A percentile compares a stretch with the other conserved stretches of the same genome.
These are phyloP conservation scores for Palythoa heliodiscus DNA, from an alignment of 92 coral and sea anemone species.

Conservation along the genomic window DNA sequence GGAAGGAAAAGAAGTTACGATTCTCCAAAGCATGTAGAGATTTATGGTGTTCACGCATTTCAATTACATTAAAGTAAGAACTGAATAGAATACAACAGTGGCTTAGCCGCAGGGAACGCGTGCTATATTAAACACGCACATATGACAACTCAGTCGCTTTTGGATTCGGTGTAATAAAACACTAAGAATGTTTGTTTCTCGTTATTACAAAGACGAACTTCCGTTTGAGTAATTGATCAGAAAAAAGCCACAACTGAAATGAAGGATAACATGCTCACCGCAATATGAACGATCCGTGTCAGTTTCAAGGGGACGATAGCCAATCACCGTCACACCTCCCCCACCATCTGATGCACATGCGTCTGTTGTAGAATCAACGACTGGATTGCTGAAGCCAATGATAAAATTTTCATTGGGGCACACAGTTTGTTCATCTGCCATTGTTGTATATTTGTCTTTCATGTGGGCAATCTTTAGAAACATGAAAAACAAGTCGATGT, in stretches of 20 bases:
- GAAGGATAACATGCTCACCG: slow-evolving; percentile 41
- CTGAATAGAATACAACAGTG: neutral
- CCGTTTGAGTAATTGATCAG: neutral
- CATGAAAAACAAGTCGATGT: neutral
- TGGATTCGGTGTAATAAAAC: neutral
- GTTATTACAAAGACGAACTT: slow-evolving; percentile 30
- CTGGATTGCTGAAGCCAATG: slow-evolving; percentile 79
- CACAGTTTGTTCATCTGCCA: slow-evolving; percentile 65
- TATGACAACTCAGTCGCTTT: neutral
- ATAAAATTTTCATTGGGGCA: slow-evolving; percentile 52
- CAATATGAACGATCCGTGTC: slow-evolving; percentile 27
- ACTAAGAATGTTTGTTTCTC: neutral
- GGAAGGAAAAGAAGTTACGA: too few species aligned
- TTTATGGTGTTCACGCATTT: neutral
- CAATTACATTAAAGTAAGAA: neutral
- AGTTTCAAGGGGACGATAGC: slow-evolving; percentile 71
- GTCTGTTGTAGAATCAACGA: slow-evolving; percentile 42
- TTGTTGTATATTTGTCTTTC: slow-evolving; percentile 70
- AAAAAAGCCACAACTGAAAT: neutral
- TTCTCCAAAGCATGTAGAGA: neutral
- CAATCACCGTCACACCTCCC: slow-evolving; percentile 64
- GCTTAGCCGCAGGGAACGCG: neutral
- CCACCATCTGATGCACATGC: slow-evolving; percentile 41
- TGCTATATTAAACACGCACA: neutral
- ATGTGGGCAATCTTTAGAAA: slow-evolving; percentile 47